Evolutionary conservation across 2,888 invertebrate species (phyloP), one percentile per base, ranked within the genome.

Genomic region (Euzophera pinguis): DNA sequence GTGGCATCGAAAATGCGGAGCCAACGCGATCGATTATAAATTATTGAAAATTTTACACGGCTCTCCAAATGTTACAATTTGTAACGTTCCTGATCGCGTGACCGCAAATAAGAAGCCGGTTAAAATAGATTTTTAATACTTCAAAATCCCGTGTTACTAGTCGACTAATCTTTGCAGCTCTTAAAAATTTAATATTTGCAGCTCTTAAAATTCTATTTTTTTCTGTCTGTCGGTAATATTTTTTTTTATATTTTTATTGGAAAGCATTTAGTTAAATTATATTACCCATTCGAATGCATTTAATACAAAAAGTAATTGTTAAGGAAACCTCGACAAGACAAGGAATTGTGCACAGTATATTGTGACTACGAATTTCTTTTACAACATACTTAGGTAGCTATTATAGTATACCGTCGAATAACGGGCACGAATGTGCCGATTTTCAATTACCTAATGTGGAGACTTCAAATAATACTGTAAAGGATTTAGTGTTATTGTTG

Each of bases 311-410:
- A 71, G 75, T 76, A 78, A 63, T 62, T 61, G 63, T 73, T 76
- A 75, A 69, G 70, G 69, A 66, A 67, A 69, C 65, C 72, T 78
- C 71, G 73, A 72, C 69, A 63, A 72, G 69, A 73, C 75, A 77
- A 84, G 89, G 88, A 89, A 89, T 89, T 89, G 86, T 85, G 73
- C 83, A 80, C 81, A 75, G 74, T 78, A 71, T 68, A 62, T 71
- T 71, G 80, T 79, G 80, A 78, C 69, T 78, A 79, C 83, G 84
- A 84, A 84, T 85, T 86, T 80, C 75, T 74, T 71, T 72, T 73
- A 71, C 65, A 65, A 59, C 66, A 63, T 71, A 63, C 67, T 68
- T 66, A 69, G 68, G 59, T 62, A 63, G 60, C 69, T 75, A 73
- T 70, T 73, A n/a, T n/a, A n/a, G n/a, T n/a, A n/a, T 70, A 69